Evolutionary conservation across 2,797 vertebrate genomes (phyloP), one percentile per base, ranked within the genome.

Genomic region (Tauraco hartlaubi): DNA sequence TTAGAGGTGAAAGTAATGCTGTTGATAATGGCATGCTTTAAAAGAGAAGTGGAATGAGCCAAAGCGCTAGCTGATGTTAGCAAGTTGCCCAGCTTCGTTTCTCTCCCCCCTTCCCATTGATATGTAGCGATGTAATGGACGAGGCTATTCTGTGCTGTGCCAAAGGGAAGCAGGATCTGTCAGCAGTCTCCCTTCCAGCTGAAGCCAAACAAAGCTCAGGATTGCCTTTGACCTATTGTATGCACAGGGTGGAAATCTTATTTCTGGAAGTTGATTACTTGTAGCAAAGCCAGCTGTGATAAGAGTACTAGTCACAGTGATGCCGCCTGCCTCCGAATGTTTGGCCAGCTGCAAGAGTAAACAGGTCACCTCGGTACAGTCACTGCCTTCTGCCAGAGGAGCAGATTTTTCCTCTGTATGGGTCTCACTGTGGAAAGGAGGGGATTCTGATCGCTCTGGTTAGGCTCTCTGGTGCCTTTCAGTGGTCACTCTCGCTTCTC

Each of bases 261-360:
- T 61, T 88, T 77, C 86, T 93, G 41, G 37, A 6, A 29, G 77
- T 10, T 92, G 88, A 85, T 86, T 84, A 43, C 85, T 66, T 33
- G 74, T 5, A 85, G 77, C 59, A 52, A 48, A 88, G 90, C 59
- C 0, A 1, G 37, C 55, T 67, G 55, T 1, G 80, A 69, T 95
- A 95, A 88, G 74, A 73, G 67, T 20, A 55, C 13, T 37, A 72
- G 91, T 55, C 75, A 80, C 16, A 12, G 85, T 21, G 83, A 61
- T 96, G 91, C 77, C 39, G 88, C 81, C 91, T 89, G 48, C 69
- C 89, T 85, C 85, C 63, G 25, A 9, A 6, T 95, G 79, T 96
- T 94, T 94, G 89, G 10, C 82, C 85, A 88, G 77, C 95, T 96
- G 85, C 76, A 67, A 37, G 77, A 94, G 46, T 73, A 39, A 94